A percentile compares a stretch with the other conserved stretches of the same genome.
Evolutionary conservation across 2,888 invertebrate genomes (phyloP).

Genomic region (Hirtodrosophila alboralis): DNA sequence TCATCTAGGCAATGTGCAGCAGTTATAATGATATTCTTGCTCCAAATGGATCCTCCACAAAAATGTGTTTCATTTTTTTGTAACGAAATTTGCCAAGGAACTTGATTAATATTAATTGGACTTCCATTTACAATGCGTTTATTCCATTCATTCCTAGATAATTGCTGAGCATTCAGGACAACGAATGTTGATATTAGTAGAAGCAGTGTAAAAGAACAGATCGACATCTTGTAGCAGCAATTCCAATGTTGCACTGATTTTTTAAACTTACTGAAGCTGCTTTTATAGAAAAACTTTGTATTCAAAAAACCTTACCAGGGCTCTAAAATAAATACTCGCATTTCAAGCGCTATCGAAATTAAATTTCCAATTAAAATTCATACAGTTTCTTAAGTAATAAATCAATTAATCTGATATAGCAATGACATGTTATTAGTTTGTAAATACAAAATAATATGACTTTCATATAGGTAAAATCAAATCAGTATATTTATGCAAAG

Average conservation of each 20-base stretch:
- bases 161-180: too few relatives aligned
- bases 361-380: too few relatives aligned
- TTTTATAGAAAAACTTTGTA: neutral
- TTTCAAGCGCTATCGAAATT: neutral
- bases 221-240: neutral
- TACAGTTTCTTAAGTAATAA: too few relatives aligned
- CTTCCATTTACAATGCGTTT: too few relatives aligned
- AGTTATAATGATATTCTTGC: too few relatives aligned
- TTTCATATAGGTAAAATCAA: too few relatives aligned
- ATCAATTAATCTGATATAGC: too few relatives aligned
- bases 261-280: neutral
- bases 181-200: constrained; percentile 3
- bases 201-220: neutral
- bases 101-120: constrained; percentile 64
- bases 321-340: neutral
- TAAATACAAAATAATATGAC: too few relatives aligned
- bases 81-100: constrained; percentile 80
- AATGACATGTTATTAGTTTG: too few relatives aligned
- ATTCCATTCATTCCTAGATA: too few relatives aligned
- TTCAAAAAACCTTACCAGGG: neutral
- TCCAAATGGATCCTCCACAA: constrained; percentile 85
- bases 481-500: too few relatives aligned
- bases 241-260: neutral
- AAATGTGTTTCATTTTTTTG: constrained; percentile 84
- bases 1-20: too few relatives aligned